These are phyloP conservation scores for Syngnathus scovelli DNA, from an alignment of 2,113 vertebrate genomes.

Conservation along the genomic window DNA sequence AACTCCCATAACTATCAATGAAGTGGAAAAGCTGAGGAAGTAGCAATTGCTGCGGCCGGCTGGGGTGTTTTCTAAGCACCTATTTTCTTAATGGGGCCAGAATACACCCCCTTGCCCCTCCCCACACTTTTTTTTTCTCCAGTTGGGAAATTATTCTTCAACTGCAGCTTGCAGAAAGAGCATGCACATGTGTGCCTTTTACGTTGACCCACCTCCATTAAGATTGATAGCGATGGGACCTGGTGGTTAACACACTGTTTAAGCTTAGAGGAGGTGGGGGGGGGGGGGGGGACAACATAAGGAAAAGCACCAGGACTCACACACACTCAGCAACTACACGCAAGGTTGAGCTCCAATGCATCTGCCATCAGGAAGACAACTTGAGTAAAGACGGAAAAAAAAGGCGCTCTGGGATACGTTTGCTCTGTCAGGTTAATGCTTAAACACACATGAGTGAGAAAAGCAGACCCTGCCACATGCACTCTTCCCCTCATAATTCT, in stretches of 20 bases:
- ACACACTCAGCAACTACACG: slow-evolving; percentile 60
- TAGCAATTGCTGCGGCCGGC: slow-evolving; percentile 75
- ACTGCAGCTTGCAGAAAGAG: slow-evolving; percentile 70
- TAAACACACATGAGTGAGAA: slow-evolving; percentile 67
- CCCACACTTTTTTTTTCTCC: slow-evolving; percentile 32
- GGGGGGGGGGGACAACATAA: slow-evolving; percentile 40
- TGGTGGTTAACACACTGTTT: slow-evolving; percentile 72
- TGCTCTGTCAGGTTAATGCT: slow-evolving; percentile 65
- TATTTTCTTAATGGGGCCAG: slow-evolving; percentile 83
- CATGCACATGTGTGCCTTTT: slow-evolving; percentile 66
- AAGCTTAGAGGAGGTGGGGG: slow-evolving; percentile 48
- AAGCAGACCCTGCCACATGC: slow-evolving; percentile 71
- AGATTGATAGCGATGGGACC: slow-evolving; percentile 72
- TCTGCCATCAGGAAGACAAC: slow-evolving; percentile 63
- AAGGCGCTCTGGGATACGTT: slow-evolving; percentile 59
- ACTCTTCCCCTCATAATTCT: slow-evolving; percentile 71
- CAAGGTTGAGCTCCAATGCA: slow-evolving; percentile 57
- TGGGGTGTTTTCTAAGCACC: slow-evolving; percentile 72
- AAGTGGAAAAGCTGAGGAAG: slow-evolving; percentile 95
- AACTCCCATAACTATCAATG: slow-evolving; percentile 88
- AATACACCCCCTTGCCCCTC: slow-evolving; percentile 59
- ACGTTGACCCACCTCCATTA: slow-evolving; percentile 58
- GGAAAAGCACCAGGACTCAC: slow-evolving; percentile 62
- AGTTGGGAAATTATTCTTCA: slow-evolving; percentile 54
- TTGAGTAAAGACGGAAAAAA: slow-evolving; percentile 51